Percentiles rank a stretch among this genome's conserved stretches.
These are phyloP conservation scores for Panulirus ornatus DNA, from an alignment of 1,140 invertebrate species.

Conservation along the genomic window DNA sequence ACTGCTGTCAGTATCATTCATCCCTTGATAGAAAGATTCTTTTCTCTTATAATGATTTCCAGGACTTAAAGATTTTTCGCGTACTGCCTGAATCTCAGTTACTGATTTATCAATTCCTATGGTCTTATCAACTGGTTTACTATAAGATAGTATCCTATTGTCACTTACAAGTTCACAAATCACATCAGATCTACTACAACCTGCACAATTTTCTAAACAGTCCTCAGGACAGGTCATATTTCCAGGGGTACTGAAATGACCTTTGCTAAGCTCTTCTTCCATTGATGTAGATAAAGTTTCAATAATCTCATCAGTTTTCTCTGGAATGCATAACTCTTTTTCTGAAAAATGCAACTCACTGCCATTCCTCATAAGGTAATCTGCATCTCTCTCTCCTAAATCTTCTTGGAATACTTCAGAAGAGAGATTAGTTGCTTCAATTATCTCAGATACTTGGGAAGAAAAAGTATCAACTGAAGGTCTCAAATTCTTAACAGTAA, in stretches of 20 bases:
- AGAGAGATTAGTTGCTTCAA: slow-evolving; percentile 39
- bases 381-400: slow-evolving; percentile 36
- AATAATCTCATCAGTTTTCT: neutral
- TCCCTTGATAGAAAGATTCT: neutral
- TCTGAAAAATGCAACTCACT: neutral
- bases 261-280: neutral
- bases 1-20: slow-evolving; percentile 21
- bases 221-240: neutral
- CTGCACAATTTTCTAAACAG: neutral
- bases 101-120: neutral
- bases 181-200: neutral
- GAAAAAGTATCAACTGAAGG: neutral
- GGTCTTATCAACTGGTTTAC: neutral
- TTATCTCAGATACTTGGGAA: neutral
- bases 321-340: neutral
- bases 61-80: neutral
- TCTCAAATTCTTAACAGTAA: neutral
- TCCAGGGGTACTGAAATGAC: neutral
- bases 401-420: slow-evolving; percentile 46
- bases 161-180: neutral
- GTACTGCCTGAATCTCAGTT: neutral
- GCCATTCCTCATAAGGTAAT: slow-evolving; percentile 33
- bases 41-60: neutral
- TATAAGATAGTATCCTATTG: neutral
- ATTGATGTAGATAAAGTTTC: neutral